These are phyloP conservation scores for Drosophila subpulchrella DNA, from an alignment of 1,140 invertebrate species.

Conservation along the genomic window DNA sequence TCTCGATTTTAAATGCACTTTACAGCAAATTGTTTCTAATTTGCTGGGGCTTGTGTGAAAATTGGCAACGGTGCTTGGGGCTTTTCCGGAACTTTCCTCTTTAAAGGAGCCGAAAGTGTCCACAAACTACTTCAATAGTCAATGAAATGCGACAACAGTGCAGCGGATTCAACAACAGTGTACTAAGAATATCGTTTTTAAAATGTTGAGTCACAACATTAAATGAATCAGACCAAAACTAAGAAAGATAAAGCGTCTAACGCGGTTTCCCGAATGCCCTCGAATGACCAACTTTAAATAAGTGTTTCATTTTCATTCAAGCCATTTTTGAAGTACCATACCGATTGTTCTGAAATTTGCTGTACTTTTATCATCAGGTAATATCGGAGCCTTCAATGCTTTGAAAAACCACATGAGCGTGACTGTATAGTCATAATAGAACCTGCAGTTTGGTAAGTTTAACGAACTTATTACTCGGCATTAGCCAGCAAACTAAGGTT, in stretches of 20 bases:
- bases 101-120: slow-evolving; percentile 7
- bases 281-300: no score
- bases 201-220: no score
- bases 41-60: slow-evolving; percentile 33
- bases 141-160: slow-evolving; percentile 36
- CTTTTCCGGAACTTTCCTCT: slow-evolving; percentile 3
- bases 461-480: slow-evolving; percentile 59
- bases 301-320: neutral
- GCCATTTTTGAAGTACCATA: no score
- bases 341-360: no score
- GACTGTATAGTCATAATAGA: slow-evolving; percentile 3
- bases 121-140: slow-evolving; percentile 38
- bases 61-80: slow-evolving; percentile 50
- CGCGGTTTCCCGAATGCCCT: no score
- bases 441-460: neutral
- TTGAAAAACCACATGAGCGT: neutral
- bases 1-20: slow-evolving; percentile 57
- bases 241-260: no score
- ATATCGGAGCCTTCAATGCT: no score
- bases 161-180: slow-evolving; percentile 2
- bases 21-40: slow-evolving; percentile 68
- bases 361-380: no score
- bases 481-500: slow-evolving; percentile 14
- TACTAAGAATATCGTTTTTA: neutral
- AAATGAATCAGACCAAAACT: no score